Conservation (phyloP, 1,140 invertebrate species). For the Stegodyphus mimosarum region DNA sequence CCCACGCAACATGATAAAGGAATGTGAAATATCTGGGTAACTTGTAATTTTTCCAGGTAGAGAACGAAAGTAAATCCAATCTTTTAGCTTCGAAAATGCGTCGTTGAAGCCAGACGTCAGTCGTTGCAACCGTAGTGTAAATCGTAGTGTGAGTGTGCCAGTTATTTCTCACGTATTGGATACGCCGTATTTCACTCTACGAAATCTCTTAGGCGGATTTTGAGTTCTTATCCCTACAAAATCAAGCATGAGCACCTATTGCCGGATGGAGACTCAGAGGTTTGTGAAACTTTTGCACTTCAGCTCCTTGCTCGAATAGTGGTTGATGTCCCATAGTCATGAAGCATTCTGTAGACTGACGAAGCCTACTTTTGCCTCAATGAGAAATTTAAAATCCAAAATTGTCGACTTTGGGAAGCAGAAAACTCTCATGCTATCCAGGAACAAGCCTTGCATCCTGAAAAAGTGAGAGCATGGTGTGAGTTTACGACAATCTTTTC, state of each 20-base stretch:
- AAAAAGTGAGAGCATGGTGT: slow-evolving; percentile 15
- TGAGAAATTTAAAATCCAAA: not conserved
- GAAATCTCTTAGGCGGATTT: not conserved
- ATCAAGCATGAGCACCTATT: slow-evolving; percentile 3
- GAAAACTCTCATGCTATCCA: slow-evolving; percentile 1
- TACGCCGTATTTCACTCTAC: not conserved
- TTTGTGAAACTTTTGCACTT: slow-evolving; percentile 11
- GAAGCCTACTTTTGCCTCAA: slow-evolving; percentile 5
- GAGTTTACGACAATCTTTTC: not conserved
- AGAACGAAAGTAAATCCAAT: not conserved
- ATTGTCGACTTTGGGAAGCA: slow-evolving; percentile 5
- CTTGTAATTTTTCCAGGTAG: not conserved
- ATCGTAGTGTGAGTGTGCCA: not conserved
- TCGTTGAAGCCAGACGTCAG: not conserved
- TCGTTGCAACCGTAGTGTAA: too few species aligned
- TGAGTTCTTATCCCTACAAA: slow-evolving; percentile 15
- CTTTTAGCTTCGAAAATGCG: not conserved
- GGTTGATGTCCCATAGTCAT: not conserved
- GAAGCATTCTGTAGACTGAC: slow-evolving; percentile 9
- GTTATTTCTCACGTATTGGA: not conserved
- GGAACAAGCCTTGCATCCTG: not conserved
- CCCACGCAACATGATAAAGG: not conserved
- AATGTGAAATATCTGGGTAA: slow-evolving; percentile 11
- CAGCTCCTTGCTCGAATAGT: slow-evolving; percentile 1
- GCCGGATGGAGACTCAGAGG: not conserved